Base-by-base conservation (phyloP, 2,888 invertebrate species). In the Melinopterus prodromus region DNA sequence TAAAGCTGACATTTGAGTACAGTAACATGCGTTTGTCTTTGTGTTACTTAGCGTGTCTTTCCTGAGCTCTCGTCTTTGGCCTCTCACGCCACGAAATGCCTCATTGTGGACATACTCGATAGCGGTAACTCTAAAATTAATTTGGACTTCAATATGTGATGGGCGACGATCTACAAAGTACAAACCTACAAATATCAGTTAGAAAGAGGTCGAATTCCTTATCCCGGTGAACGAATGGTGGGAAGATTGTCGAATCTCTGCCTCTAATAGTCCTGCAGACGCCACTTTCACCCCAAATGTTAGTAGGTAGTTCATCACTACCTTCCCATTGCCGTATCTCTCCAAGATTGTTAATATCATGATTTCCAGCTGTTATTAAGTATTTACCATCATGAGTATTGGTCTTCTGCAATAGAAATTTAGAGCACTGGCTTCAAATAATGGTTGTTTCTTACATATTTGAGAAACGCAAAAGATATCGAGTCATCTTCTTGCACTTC, bases 161-260 rank as follows among this genome's bases (percentile, higher is more conserved):
- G 71, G 71, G 0, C 16, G 71, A 15, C 12, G 53, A 9, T 9
- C 12, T 53, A 53, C 12, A 53, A 53, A 7, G 12, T 53, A 53
- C 53, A 53, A 36, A 78, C 78, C 78, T 78, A 69, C 78, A 78
- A 72, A 78, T 38, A 37, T 78, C 78, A 14, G 72, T 38, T 15
- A 16, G 15, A 35, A 72, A 78, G 26, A 78, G 71, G 15, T 72
- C 72, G 12, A 78, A 53, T 6, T 71, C n/a, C 14, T 78, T 26
- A 71, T 78, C 71, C n/a, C 53, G 36, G 6, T 70, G 35, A 37
- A 78, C 15, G 53, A 53, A n/a, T 12, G 78, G 78, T 26, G 78
- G 78, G n/a, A 71, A 78, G 2, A 78, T 38, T 6, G 78, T 78
- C 7, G 72, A 71, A 72, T 78, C 78, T n/a, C 78, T 71, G 12